Evolutionary conservation across 2,888 invertebrate species (phyloP).

Genomic region (Folsomia manolachei): DNA sequence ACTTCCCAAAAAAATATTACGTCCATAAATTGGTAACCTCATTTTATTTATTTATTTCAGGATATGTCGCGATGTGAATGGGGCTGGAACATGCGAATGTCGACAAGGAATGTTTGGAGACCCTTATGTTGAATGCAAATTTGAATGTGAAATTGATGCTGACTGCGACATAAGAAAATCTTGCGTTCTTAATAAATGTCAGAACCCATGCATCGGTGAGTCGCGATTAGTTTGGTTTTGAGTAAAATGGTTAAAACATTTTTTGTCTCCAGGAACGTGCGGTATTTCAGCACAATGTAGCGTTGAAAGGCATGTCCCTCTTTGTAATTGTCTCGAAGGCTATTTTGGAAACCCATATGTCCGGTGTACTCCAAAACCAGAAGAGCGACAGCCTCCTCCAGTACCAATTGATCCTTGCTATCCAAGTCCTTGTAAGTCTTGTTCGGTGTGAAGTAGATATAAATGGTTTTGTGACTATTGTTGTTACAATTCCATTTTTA

Average conservation of each 20-base stretch:
- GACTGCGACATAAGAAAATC: constrained; percentile 35
- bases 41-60: no score
- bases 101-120: constrained; percentile 72
- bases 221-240: no score
- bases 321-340: constrained; percentile 65
- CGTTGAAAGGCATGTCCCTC: constrained; percentile 66
- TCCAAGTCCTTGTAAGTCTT: neutral
- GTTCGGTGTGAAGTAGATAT: neutral
- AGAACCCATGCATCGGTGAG: constrained; percentile 59
- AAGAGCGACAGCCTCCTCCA: neutral
- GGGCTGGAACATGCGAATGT: constrained; percentile 64
- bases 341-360: constrained; percentile 70
- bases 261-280: constrained; percentile 21
- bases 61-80: constrained; percentile 43
- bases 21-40: no score
- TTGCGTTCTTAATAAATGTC: constrained; percentile 39
- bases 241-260: constrained; percentile 60
- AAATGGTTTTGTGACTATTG: no score
- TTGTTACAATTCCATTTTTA: constrained; percentile 54
- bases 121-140: constrained; percentile 63
- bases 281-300: constrained; percentile 55
- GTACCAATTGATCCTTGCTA: neutral
- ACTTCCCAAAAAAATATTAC: no score
- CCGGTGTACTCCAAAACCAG: constrained; percentile 28
- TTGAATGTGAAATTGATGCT: neutral